Percentiles rank a stretch among this genome's conserved stretches.
These are phyloP conservation scores for Cettia cetti DNA, from an alignment of 2,113 vertebrate species.

Conservation along the genomic window DNA sequence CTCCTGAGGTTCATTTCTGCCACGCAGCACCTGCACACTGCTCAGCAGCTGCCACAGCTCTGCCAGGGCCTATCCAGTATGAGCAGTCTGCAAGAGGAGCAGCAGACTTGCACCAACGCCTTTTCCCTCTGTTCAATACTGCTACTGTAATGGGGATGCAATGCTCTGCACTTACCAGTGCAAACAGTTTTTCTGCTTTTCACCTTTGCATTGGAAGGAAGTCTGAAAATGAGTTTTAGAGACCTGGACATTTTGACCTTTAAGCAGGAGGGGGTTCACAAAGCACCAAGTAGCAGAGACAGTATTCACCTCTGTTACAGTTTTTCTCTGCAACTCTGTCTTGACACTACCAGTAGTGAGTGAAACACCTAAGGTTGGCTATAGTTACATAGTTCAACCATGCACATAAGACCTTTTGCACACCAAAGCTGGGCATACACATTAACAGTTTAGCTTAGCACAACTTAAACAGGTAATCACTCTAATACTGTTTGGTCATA, in stretches of 20 bases:
- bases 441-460: neutral
- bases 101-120: neutral
- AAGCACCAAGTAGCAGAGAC: fast-evolving
- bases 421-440: neutral
- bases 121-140: neutral
- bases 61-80: neutral
- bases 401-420: fast-evolving
- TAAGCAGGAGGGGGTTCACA: neutral
- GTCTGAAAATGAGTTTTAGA: neutral
- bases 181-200: neutral
- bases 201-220: neutral
- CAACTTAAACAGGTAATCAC: neutral
- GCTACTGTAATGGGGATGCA: neutral
- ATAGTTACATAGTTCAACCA: neutral
- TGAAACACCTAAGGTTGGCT: fast-evolving
- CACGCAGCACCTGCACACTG: neutral
- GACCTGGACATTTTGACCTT: neutral
- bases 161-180: neutral
- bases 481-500: neutral
- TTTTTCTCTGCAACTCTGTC: neutral
- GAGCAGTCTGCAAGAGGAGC: neutral
- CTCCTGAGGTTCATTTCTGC: neutral
- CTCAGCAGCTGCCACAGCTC: neutral
- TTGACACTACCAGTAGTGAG: neutral
- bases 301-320: neutral